These are phyloP conservation scores for Achroia grisella DNA, from an alignment of 1,140 invertebrate species.

Conservation along the genomic window DNA sequence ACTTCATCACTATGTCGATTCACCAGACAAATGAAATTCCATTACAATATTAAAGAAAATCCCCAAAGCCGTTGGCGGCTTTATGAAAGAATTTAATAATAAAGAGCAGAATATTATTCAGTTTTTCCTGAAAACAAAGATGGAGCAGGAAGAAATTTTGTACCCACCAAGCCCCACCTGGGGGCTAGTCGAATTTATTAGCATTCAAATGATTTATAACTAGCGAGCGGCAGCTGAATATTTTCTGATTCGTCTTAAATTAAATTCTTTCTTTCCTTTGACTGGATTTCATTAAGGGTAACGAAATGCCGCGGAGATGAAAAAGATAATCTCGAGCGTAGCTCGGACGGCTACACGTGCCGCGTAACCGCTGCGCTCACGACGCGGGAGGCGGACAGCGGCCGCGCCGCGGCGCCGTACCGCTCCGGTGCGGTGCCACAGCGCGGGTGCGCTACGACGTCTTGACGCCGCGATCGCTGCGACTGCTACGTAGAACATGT, in stretches of 20 bases:
- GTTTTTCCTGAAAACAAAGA: constrained; percentile 58
- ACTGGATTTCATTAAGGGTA: constrained; percentile 67
- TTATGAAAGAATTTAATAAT: constrained; percentile 64
- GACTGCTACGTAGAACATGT: no score
- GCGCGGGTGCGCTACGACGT: no score
- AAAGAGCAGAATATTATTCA: constrained; percentile 60
- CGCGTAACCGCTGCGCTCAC: not conserved
- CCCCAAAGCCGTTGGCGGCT: constrained; percentile 41
- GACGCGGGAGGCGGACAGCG: no score
- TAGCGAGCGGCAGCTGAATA: constrained; percentile 69
- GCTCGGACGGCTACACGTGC: not conserved
- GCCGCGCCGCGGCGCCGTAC: no score
- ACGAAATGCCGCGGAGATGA: constrained; percentile 56
- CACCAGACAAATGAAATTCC: constrained; percentile 53
- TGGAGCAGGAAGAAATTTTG: constrained; percentile 52
- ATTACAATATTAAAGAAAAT: constrained; percentile 57
- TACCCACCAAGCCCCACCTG: constrained; percentile 49
- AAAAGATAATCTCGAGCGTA: constrained; percentile 51
- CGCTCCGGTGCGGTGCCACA: not conserved
- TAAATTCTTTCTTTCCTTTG: constrained; percentile 72
- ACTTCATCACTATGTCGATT: constrained; percentile 19
- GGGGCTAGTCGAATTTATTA: constrained; percentile 69
- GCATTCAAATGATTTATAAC: constrained; percentile 73
- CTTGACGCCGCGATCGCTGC: no score
- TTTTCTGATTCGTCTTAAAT: constrained; percentile 72